Evolutionary conservation across 1,140 invertebrate species (phyloP).

Genomic region (Capitella teleta): DNA sequence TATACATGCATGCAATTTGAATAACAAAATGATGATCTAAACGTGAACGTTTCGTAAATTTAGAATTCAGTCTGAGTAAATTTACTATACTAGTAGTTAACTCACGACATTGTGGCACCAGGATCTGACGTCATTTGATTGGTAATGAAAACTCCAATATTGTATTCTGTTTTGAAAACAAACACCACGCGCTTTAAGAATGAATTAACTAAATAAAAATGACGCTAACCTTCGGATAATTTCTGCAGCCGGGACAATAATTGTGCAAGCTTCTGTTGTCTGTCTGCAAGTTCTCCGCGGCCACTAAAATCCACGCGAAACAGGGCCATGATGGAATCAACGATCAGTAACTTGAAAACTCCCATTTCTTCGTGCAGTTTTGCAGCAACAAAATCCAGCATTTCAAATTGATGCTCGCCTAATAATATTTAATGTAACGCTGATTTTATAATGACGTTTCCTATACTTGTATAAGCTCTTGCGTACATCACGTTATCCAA

Average conservation of each 20-base stretch:
- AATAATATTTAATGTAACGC: too few species aligned
- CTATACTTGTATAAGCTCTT: slow-evolving; percentile 59
- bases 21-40: too few species aligned
- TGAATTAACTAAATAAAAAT: too few species aligned
- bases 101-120: slow-evolving; percentile 52
- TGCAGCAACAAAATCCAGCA: slow-evolving; percentile 65
- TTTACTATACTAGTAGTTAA: slow-evolving; percentile 6
- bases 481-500: slow-evolving; percentile 71
- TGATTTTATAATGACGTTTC: too few species aligned
- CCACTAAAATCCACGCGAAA: slow-evolving; percentile 70
- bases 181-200: too few species aligned
- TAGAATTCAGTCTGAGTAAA: too few species aligned
- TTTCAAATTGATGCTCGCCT: slow-evolving; percentile 64
- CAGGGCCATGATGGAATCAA: slow-evolving; percentile 70
- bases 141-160: slow-evolving; percentile 70
- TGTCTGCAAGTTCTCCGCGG: slow-evolving; percentile 63
- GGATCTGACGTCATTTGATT: slow-evolving; percentile 78
- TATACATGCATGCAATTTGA: too few species aligned
- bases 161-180: slow-evolving; percentile 54
- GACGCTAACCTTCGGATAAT: slow-evolving; percentile 57
- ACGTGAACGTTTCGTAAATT: too few species aligned
- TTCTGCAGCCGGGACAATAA: slow-evolving; percentile 63
- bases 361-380: slow-evolving; percentile 73
- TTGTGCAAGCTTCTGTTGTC: slow-evolving; percentile 70
- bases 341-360: slow-evolving; percentile 55